Percentiles rank a stretch among this genome's conserved stretches.
phyloP scores from a whole-genome alignment of 2,888 invertebrate species.

The Digitonthophagus gazella region DNA sequence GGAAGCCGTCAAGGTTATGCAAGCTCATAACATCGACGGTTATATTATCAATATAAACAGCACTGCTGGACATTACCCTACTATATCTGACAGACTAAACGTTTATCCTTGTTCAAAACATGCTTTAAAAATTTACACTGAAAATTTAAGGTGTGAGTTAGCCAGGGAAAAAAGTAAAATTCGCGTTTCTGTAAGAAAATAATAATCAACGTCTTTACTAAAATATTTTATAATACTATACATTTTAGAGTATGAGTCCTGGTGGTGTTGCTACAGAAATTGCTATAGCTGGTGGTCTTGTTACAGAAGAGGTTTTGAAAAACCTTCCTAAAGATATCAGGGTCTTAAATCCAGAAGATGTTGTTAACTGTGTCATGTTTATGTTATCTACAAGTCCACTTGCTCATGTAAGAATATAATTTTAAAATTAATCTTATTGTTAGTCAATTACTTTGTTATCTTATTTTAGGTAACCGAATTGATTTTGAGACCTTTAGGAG shows the following conservation, averaged over 20 bases:
- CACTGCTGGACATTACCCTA: slow-evolving; percentile 12
- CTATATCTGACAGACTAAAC: not conserved
- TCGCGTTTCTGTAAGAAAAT: slow-evolving; percentile 21
- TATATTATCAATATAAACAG: slow-evolving; percentile 24
- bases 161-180: slow-evolving; percentile 20
- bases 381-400: slow-evolving; percentile 8
- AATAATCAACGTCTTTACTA: not conserved
- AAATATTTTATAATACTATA: not conserved
- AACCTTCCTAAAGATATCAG: not conserved
- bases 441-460: slow-evolving; percentile 12
- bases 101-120: slow-evolving; percentile 20
- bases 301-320: slow-evolving; percentile 9
- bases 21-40: slow-evolving; percentile 21
- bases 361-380: slow-evolving; percentile 16
- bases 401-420: slow-evolving; percentile 18
- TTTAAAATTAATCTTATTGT: not conserved
- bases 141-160: slow-evolving; percentile 21
- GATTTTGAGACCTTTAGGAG: slow-evolving; percentile 18
- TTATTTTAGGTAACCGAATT: slow-evolving; percentile 20
- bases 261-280: slow-evolving; percentile 26
- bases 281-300: slow-evolving; percentile 26
- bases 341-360: slow-evolving; percentile 10
- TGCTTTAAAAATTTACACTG: slow-evolving; percentile 22
- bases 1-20: slow-evolving; percentile 23
- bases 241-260: slow-evolving; percentile 22